A percentile compares a stretch with the other conserved stretches of the same genome.
These are phyloP conservation scores for Leuctra nigra DNA, from an alignment of 2,888 invertebrate genomes.

Conservation along the genomic window DNA sequence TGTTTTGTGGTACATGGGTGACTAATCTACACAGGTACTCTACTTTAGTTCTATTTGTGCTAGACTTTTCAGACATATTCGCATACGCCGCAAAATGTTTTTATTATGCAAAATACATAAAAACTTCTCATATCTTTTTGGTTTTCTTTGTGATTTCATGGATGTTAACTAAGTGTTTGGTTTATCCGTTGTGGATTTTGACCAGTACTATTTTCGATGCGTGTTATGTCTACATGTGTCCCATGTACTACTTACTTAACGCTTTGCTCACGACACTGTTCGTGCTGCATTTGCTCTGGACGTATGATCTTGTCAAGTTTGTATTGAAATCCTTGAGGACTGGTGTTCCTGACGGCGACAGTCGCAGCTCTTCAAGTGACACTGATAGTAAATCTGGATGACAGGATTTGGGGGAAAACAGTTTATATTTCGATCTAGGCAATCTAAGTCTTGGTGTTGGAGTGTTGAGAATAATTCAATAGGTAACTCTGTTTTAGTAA, in stretches of 20 bases:
- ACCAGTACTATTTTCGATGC: background rate
- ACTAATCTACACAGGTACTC: slow-evolving; percentile 49
- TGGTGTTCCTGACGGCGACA: no score
- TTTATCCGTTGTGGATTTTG: background rate
- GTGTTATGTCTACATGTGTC: background rate
- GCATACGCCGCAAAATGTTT: slow-evolving; percentile 46
- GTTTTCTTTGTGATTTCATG: slow-evolving; percentile 22
- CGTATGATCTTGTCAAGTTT: no score
- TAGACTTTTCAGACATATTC: slow-evolving; percentile 41
- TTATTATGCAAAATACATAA: slow-evolving; percentile 44
- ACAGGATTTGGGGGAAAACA: no score
- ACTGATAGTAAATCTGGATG: no score
- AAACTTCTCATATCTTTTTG: slow-evolving; percentile 39
- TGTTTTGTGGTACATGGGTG: slow-evolving; percentile 49
- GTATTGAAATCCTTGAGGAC: no score
- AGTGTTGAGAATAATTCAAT: no score
- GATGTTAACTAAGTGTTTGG: background rate
- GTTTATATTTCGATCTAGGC: no score
- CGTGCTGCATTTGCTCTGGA: no score
- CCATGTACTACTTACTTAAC: background rate
- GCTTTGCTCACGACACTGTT: no score
- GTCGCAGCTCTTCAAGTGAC: no score
- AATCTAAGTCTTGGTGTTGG: no score
- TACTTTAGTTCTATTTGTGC: slow-evolving; percentile 44
- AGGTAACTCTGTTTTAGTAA: no score